A percentile compares a stretch with the other conserved stretches of the same genome.
These are phyloP conservation scores for Polydrusus pterygomalis DNA, from an alignment of 2,888 invertebrate genomes.

Conservation along the genomic window DNA sequence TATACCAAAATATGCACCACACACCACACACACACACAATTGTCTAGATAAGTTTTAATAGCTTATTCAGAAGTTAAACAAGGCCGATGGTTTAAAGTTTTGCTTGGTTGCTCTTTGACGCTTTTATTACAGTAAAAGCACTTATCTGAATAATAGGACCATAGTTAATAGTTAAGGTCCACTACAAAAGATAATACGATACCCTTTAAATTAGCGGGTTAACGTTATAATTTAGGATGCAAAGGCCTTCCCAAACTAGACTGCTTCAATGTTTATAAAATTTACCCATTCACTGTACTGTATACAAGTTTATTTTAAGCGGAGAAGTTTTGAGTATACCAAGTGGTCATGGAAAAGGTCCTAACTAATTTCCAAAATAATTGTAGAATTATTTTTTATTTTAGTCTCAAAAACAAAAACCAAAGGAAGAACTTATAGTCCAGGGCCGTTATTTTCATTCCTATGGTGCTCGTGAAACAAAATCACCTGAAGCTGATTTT, in stretches of 20 bases:
- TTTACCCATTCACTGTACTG: neutral
- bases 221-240: constrained; percentile 36
- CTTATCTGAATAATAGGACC: constrained; percentile 44
- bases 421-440: too few relatives aligned
- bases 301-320: neutral
- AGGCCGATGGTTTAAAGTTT: constrained; percentile 39
- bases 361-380: too few relatives aligned
- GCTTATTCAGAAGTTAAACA: constrained; percentile 36
- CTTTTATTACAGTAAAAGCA: constrained; percentile 38
- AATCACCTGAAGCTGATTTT: too few relatives aligned
- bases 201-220: constrained; percentile 23
- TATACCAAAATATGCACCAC: neutral
- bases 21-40: constrained; percentile 21
- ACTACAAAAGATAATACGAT: constrained; percentile 49
- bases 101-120: constrained; percentile 37
- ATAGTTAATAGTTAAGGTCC: constrained; percentile 44
- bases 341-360: neutral
- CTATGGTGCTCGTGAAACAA: too few relatives aligned
- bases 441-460: too few relatives aligned
- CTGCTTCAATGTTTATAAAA: constrained; percentile 13
- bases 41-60: constrained; percentile 43
- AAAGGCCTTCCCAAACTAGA: constrained; percentile 2
- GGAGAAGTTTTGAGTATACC: neutral
- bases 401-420: too few relatives aligned
- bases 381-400: too few relatives aligned